These are phyloP conservation scores for Tenebrio molitor DNA, from an alignment of 1,140 invertebrate genomes.

Conservation along the genomic window DNA sequence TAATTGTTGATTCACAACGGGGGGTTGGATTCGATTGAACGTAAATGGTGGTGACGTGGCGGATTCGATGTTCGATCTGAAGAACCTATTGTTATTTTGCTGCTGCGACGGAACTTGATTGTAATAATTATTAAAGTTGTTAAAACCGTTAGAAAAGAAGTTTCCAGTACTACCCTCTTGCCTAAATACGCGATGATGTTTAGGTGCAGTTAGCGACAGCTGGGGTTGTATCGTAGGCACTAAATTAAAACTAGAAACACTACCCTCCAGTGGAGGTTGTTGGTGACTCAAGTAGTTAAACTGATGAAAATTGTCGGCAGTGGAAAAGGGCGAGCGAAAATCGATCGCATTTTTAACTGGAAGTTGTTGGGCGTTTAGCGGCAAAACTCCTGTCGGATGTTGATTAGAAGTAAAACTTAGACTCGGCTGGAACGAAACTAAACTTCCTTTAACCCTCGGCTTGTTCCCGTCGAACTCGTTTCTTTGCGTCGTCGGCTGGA, in stretches of 20 bases:
- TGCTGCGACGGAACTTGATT: slow-evolving; percentile 29
- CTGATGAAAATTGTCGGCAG: slow-evolving; percentile 44
- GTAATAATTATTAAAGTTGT: slow-evolving; percentile 13
- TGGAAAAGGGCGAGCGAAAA: slow-evolving; percentile 54
- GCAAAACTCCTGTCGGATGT: slow-evolving; percentile 52
- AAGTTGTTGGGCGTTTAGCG: slow-evolving; percentile 60
- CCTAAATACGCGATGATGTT: slow-evolving; percentile 65
- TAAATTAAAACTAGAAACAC: slow-evolving; percentile 14
- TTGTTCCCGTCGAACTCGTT: slow-evolving; percentile 9
- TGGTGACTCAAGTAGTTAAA: slow-evolving; percentile 31
- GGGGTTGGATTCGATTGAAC: slow-evolving; percentile 52
- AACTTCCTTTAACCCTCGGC: slow-evolving; percentile 37
- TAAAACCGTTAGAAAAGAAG: slow-evolving; percentile 61
- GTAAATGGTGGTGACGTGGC: neutral
- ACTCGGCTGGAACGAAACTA: slow-evolving; percentile 69
- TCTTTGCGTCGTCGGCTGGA: slow-evolving; percentile 1
- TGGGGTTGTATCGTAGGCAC: slow-evolving; percentile 3
- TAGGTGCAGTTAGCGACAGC: slow-evolving; percentile 9
- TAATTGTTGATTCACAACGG: slow-evolving; percentile 72
- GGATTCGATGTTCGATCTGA: slow-evolving; percentile 56
- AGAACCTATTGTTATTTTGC: slow-evolving; percentile 55
- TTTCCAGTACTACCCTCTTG: slow-evolving; percentile 68
- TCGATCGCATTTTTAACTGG: slow-evolving; percentile 61
- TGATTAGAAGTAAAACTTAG: slow-evolving; percentile 64
- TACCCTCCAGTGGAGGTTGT: slow-evolving; percentile 4